phyloP scores from a whole-genome alignment of 2,797 vertebrate species.

The Chelon auratus region DNA sequence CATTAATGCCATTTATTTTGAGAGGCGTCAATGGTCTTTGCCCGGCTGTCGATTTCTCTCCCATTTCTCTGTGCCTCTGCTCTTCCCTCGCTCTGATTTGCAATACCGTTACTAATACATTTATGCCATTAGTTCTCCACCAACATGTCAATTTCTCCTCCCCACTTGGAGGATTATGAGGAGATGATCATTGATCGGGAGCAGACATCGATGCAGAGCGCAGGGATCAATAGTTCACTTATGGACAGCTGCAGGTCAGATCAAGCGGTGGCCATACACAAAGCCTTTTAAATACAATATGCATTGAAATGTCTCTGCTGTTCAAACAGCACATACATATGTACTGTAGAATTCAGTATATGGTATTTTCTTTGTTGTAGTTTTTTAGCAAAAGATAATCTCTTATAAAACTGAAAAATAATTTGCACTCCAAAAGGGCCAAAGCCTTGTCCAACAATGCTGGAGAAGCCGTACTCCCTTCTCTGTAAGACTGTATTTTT shows the following conservation, averaged over 20 bases:
- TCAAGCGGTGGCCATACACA: neutral
- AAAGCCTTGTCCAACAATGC: neutral
- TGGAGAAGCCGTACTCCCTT: too few relatives aligned
- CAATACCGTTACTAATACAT: constrained; percentile 43
- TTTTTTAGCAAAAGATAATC: neutral
- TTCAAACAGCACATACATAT: too few relatives aligned
- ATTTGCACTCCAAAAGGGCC: neutral
- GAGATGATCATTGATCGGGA: constrained; percentile 42
- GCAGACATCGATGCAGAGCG: constrained; percentile 21
- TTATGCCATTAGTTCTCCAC: constrained; percentile 40
- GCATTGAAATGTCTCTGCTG: too few relatives aligned
- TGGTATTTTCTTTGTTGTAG: neutral
- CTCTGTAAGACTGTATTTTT: too few relatives aligned
- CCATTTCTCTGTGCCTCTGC: constrained; percentile 5
- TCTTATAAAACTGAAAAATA: neutral
- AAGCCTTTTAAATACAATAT: neutral
- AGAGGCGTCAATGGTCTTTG: constrained; percentile 15
- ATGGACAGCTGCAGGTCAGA: constrained; percentile 6
- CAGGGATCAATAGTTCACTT: constrained; percentile 44
- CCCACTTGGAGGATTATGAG: constrained; percentile 22
- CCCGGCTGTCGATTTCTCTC: constrained; percentile 16
- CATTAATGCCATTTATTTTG: constrained; percentile 32
- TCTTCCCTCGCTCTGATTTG: constrained; percentile 25
- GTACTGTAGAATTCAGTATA: too few relatives aligned
- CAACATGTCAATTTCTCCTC: constrained; percentile 26